Evolutionary conservation across 2,797 vertebrate genomes (phyloP), one percentile per base, ranked within the genome.

Genomic region (Hafferia zeledoni): DNA sequence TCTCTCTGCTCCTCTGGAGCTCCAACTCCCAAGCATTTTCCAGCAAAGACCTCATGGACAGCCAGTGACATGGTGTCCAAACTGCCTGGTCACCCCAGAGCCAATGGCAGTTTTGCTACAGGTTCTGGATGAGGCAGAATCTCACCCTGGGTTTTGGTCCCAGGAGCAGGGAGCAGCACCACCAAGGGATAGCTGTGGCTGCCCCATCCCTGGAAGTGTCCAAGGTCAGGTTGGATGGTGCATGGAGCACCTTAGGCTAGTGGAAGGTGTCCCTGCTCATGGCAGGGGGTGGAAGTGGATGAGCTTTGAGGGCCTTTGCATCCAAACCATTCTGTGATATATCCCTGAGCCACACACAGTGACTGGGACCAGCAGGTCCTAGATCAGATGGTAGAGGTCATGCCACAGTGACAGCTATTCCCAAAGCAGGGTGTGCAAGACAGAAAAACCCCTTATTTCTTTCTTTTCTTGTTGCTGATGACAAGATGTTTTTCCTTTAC

Each of bases 31-130:
- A 28, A 37, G n/a, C 13, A 5, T 20, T 71, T 77, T 35, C n/a
- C 35, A 43, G 47, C 3, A 8, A 43, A 52, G 53, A 8, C 4
- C 19, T 9, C 53, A 6, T 0, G 30, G 13, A 27, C 31, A 68
- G 30, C 31, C 9, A 24, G 2, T 6, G 24, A 27, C 16, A 6
- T 1, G 0, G 13, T 9, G 15, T 17, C 31, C 46, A 28, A 27
- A 35, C 11, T 35, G 61, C 46, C 23, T 1, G 2, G 28, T 5
- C 25, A 27, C 17, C n/a, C 14, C 50, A 49, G 35, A n/a, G n/a
- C 1, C 64, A 78, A 2, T 0, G 0, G 6, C 15, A 50, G 55
- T 9, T 41, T 55, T 52, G 19, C 39, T 16, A 23, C 1, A 1
- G 17, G 24, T 17, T 70, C 65, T 41, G 61, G 28, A 16, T 1